phyloP scores from a whole-genome alignment of 2,113 vertebrate genomes.

The Litocranius walleri region DNA sequence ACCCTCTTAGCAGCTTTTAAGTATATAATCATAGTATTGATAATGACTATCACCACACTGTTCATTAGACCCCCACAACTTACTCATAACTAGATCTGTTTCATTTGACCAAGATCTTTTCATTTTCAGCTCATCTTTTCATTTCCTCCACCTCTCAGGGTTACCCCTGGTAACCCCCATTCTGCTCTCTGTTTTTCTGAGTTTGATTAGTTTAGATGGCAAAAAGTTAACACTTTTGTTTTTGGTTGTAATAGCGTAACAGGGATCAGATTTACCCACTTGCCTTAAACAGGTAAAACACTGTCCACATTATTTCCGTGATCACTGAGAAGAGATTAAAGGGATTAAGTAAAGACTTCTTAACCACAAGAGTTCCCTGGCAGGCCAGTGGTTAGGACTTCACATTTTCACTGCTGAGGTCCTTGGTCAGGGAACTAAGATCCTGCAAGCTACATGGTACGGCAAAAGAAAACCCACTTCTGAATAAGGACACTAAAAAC shows the following conservation, averaged over 20 bases:
- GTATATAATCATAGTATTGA: neutral
- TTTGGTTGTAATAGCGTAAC: neutral
- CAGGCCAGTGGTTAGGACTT: neutral
- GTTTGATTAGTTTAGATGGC: neutral
- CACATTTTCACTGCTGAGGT: neutral
- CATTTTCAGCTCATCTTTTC: neutral
- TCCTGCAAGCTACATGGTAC: neutral
- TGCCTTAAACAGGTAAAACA: neutral
- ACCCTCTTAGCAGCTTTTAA: neutral
- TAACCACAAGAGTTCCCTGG: neutral
- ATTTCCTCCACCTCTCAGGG: neutral
- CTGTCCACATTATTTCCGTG: neutral
- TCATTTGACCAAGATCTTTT: neutral
- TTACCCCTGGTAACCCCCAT: neutral
- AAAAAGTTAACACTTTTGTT: neutral
- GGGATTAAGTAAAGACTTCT: neutral
- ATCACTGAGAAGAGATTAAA: neutral
- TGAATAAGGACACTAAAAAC: neutral
- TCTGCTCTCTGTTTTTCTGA: neutral
- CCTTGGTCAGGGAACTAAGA: neutral
- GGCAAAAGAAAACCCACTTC: neutral
- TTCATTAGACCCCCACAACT: neutral
- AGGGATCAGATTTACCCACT: neutral
- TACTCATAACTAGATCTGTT: neutral
- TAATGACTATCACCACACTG: neutral